These are phyloP conservation scores for Brachionus sp. DNA, from an alignment of 1,140 invertebrate genomes.

Conservation along the genomic window DNA sequence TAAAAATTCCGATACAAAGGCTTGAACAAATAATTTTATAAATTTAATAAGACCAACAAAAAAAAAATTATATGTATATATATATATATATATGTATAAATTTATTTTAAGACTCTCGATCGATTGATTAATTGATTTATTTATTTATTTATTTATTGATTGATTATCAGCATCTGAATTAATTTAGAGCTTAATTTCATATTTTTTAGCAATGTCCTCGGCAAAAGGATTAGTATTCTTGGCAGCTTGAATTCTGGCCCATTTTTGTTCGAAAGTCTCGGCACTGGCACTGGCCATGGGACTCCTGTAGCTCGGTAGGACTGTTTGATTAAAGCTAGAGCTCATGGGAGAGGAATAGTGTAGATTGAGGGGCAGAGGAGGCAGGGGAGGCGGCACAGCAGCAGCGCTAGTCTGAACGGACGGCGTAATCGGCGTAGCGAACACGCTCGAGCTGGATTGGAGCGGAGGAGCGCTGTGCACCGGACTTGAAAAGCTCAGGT, in stretches of 20 bases:
- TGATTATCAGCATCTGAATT: not conserved
- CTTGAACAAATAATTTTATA: not conserved
- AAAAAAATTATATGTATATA: not conserved
- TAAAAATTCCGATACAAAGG: not conserved
- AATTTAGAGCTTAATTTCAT: constrained; percentile 18
- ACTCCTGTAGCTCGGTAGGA: not conserved
- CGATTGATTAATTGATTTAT: not conserved
- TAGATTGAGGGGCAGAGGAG: not conserved
- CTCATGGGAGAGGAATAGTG: not conserved
- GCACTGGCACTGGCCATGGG: not conserved
- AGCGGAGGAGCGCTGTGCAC: not conserved
- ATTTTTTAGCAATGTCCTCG: constrained; percentile 43
- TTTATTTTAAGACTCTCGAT: not conserved
- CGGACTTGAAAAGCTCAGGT: not conserved
- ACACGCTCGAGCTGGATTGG: not conserved
- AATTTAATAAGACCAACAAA: not conserved
- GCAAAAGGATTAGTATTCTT: constrained; percentile 44
- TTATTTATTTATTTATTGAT: not conserved
- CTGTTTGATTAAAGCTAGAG: not conserved
- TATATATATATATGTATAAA: too few species aligned
- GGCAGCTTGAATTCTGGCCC: constrained; percentile 32
- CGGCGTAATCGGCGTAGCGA: not conserved
- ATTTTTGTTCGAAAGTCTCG: constrained; percentile 43
- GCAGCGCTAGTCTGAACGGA: not conserved
- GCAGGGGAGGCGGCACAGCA: not conserved